Evolutionary conservation across 2,888 invertebrate species (phyloP).

Genomic region (Griposia aprilina): DNA sequence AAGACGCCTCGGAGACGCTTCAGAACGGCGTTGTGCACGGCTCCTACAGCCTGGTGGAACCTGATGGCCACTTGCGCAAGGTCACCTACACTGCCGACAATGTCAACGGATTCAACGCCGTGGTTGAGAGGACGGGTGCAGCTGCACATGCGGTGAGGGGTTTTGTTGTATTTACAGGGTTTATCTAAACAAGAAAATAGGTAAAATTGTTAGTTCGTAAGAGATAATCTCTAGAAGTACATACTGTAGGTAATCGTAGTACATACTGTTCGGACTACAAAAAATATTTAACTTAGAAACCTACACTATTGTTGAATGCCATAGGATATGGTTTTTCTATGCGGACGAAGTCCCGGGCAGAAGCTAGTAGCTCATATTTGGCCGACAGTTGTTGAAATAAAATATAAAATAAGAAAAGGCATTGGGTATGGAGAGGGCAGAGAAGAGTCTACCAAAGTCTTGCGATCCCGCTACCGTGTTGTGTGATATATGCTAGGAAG

Average conservation of each 20-base stretch:
- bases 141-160: constrained; percentile 82
- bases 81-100: constrained; percentile 90
- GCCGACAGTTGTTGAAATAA: background rate
- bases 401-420: background rate
- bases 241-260: too few relatives aligned
- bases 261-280: background rate
- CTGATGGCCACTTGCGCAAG: constrained; percentile 87
- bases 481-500: background rate
- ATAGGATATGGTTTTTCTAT: background rate
- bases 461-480: background rate
- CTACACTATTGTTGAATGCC: background rate
- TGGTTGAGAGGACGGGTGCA: constrained; percentile 87
- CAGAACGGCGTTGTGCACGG: constrained; percentile 90
- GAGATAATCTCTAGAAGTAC: background rate
- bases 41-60: constrained; percentile 89
- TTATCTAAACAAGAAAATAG: background rate
- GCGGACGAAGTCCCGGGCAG: background rate
- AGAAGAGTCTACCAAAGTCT: background rate
- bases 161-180: background rate
- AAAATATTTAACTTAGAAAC: background rate
- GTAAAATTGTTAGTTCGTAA: background rate
- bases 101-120: constrained; percentile 89
- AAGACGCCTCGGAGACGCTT: constrained; percentile 87
- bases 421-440: background rate
- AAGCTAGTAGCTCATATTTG: background rate